Evolutionary conservation across 2,797 vertebrate genomes (phyloP).

Genomic region (Spinus pinus): DNA sequence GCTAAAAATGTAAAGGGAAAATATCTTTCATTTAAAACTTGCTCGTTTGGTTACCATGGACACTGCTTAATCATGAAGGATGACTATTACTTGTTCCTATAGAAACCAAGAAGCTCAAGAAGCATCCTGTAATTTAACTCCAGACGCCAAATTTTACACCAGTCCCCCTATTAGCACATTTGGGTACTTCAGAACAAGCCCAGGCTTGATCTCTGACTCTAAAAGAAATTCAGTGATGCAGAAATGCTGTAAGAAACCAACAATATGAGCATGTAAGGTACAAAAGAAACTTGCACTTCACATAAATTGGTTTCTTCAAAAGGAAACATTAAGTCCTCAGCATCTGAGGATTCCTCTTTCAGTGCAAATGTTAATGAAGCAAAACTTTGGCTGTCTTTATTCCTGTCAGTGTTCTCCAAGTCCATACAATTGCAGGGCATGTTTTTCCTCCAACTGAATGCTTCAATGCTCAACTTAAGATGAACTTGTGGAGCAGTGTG

Average conservation of each 20-base stretch:
- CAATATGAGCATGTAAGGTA: slow-evolving; percentile 1
- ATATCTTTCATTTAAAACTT: slow-evolving; percentile 76
- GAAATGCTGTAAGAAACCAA: slow-evolving; percentile 15
- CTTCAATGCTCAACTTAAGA: neutral
- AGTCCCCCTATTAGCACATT: slow-evolving; percentile 62
- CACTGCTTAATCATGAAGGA: slow-evolving; percentile 79
- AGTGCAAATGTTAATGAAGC: slow-evolving; percentile 49
- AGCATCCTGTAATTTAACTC: slow-evolving; percentile 78
- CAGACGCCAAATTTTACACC: slow-evolving; percentile 70
- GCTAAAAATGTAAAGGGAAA: slow-evolving; percentile 70
- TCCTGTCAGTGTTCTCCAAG: neutral
- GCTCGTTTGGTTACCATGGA: slow-evolving; percentile 77
- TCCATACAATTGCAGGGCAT: neutral
- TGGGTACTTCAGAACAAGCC: slow-evolving; percentile 52
- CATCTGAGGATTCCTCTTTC: slow-evolving; percentile 36
- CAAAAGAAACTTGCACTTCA: slow-evolving; percentile 42
- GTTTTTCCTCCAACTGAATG: neutral
- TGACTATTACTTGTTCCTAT: slow-evolving; percentile 79
- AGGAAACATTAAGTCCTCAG: slow-evolving; percentile 46
- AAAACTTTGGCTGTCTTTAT: neutral
- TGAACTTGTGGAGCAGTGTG: neutral
- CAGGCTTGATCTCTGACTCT: slow-evolving; percentile 18
- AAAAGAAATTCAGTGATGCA: slow-evolving; percentile 2
- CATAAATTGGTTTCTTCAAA: slow-evolving; percentile 57
- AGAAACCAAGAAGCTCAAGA: slow-evolving; percentile 73